Percentiles rank a stretch among this genome's conserved stretches.
phyloP scores from a whole-genome alignment of 2,797 vertebrate genomes.

The Spinibarbus caldwelli region DNA sequence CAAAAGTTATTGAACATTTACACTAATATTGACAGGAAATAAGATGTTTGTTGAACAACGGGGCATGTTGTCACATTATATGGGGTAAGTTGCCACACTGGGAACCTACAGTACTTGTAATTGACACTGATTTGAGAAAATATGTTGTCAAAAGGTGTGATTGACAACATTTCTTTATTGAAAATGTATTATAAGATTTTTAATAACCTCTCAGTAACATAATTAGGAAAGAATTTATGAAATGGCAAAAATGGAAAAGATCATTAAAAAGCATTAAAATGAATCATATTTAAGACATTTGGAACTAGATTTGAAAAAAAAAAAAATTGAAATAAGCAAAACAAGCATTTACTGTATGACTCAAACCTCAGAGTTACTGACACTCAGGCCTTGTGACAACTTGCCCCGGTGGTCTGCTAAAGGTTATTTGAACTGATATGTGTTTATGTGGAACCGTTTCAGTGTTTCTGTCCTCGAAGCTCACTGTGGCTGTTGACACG shows the following conservation, averaged over 20 bases:
- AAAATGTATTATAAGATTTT: too few species aligned
- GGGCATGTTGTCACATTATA: background rate
- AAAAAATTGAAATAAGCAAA: background rate
- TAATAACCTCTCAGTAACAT: too few species aligned
- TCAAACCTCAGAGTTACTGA: background rate
- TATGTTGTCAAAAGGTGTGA: too few species aligned
- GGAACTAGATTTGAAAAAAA: too few species aligned
- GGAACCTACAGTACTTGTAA: background rate
- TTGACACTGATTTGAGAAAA: background rate
- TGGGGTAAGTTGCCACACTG: background rate
- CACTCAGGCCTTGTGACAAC: background rate
- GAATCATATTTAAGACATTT: background rate
- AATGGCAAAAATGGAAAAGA: too few species aligned
- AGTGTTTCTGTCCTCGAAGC: too few species aligned
- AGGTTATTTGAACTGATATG: background rate
- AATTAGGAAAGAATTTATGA: too few species aligned
- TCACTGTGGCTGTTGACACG: slow-evolving; percentile 49
- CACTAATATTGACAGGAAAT: background rate
- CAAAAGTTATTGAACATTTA: background rate
- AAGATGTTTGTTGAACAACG: background rate
- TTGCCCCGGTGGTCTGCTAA: background rate
- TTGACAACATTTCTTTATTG: too few species aligned
- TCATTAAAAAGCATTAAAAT: background rate
- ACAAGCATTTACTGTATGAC: background rate
- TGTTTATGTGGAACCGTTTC: background rate